phyloP scores from a whole-genome alignment of 2,797 vertebrate genomes.

The Neosalanx taihuensis region DNA sequence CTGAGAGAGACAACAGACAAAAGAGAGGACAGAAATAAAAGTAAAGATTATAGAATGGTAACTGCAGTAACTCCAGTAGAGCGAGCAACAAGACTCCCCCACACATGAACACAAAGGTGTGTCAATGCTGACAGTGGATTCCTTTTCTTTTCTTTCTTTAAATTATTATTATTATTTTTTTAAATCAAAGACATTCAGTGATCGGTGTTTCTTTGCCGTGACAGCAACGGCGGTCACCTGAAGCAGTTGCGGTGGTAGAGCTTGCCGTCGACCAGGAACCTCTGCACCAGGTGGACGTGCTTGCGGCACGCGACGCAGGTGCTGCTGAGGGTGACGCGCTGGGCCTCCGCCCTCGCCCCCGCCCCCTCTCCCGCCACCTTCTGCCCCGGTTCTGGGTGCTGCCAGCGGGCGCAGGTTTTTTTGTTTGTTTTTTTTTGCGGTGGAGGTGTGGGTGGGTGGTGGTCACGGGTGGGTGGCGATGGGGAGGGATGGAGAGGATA shows the following conservation, averaged over 20 bases:
- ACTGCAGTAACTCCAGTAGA: no score
- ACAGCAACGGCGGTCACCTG: slow-evolving; percentile 73
- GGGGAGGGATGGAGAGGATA: slow-evolving; percentile 36
- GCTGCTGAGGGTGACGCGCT: slow-evolving; percentile 70
- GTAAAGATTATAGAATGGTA: neutral
- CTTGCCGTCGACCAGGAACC: slow-evolving; percentile 87
- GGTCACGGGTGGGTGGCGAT: slow-evolving; percentile 27
- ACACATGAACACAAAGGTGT: neutral
- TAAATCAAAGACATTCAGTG: neutral
- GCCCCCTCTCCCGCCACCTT: slow-evolving; percentile 31
- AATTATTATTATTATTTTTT: no score
- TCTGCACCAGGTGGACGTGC: slow-evolving; percentile 95
- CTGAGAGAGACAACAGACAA: slow-evolving; percentile 58
- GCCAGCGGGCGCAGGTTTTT: slow-evolving; percentile 23
- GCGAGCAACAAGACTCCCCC: no score
- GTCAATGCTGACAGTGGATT: neutral
- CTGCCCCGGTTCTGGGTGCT: slow-evolving; percentile 30
- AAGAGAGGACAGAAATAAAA: neutral
- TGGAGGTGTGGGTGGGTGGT: neutral
- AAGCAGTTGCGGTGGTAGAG: slow-evolving; percentile 98
- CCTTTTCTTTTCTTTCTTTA: no score
- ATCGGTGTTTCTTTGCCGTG: neutral
- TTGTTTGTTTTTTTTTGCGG: no score
- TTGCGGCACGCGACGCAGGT: slow-evolving; percentile 84
- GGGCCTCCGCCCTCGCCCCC: slow-evolving; percentile 15